Base-by-base conservation (phyloP, 2,797 vertebrate species). In the Decapterus maruadsi region DNA sequence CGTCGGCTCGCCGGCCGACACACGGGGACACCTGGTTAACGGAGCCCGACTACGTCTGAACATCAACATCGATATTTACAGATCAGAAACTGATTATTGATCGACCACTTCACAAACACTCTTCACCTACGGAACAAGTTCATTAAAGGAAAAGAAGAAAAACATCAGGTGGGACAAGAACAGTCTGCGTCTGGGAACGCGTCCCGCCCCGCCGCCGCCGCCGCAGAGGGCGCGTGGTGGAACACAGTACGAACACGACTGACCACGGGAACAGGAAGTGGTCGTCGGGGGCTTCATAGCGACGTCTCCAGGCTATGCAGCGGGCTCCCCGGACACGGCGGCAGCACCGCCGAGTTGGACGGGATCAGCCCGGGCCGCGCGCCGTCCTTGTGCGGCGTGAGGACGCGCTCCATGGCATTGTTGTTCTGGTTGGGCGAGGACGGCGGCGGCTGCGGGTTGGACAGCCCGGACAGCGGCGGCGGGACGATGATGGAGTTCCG, bases 301-400 rank as follows among this genome's bases (percentile, higher is more conserved):
- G 97, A 99, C 84, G 98, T 99, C 94, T 99, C 98, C 96, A 99
- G 96, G 94, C 97, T 99, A 96, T 99, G 97, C 91, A 99, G 96
- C 72, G 98, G 98, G 93, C 98, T 99, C 90, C 97, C 97, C 67
- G 97, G 97, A 92, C 97, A 97, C 73, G 96, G 96, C 80, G 96
- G 96, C 93, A 96, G 82, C 6, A 88, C 87, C 0, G 87, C 86
- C 0, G 90, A 89, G 84, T 91, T 92, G 48, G 85, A 29, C 0
- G 74, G 68, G 26, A 83, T 78, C 26, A 89, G 95, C 91, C 94
- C 93, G 81, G 95, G 94, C 94, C 97, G 97, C 92, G 96, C 95
- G 80, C 94, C 93, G 78, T 98, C 97, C 79, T 96, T 97, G 38
- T 97, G 96, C 83, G 96, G 95, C 75, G 97, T 96, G 83, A 95